phyloP scores from a whole-genome alignment of 2,797 vertebrate species.

The Ciconia nigra region DNA sequence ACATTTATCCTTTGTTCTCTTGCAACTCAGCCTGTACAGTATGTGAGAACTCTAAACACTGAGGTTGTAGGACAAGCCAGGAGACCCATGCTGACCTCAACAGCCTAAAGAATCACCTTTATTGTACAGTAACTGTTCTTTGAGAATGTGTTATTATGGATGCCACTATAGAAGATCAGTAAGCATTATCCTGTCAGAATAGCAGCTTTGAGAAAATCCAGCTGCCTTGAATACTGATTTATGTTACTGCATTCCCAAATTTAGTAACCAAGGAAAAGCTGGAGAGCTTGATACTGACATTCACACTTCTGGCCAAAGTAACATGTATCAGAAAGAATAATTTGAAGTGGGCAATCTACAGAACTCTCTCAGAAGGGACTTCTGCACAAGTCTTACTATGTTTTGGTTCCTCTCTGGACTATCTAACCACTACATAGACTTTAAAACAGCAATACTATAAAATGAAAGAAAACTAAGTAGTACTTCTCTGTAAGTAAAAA shows the following conservation, averaged over 20 bases:
- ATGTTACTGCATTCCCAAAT: neutral
- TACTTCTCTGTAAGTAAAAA: neutral
- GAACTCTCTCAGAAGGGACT: neutral
- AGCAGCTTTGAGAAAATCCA: conserved; percentile 29
- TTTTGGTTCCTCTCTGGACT: neutral
- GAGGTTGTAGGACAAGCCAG: conserved; percentile 2
- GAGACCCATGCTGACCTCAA: conserved; percentile 28
- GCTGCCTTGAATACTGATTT: conserved; percentile 49
- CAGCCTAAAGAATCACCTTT: conserved; percentile 10
- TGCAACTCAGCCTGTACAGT: neutral
- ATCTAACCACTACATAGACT: neutral
- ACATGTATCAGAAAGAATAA: neutral
- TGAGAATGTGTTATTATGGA: neutral
- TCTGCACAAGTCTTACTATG: neutral
- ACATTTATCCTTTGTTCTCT: neutral
- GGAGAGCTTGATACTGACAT: neutral
- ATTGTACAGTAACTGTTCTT: conserved; percentile 25
- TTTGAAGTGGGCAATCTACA: neutral
- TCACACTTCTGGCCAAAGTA: neutral
- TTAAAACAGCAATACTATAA: neutral
- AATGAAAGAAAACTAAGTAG: neutral
- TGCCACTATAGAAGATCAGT: conserved; percentile 46
- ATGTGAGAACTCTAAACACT: neutral
- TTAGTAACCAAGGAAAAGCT: conserved; percentile 1
- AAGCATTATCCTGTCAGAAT: conserved; percentile 57